phyloP scores from a whole-genome alignment of 2,797 vertebrate species.

The Pangasius djambal region DNA sequence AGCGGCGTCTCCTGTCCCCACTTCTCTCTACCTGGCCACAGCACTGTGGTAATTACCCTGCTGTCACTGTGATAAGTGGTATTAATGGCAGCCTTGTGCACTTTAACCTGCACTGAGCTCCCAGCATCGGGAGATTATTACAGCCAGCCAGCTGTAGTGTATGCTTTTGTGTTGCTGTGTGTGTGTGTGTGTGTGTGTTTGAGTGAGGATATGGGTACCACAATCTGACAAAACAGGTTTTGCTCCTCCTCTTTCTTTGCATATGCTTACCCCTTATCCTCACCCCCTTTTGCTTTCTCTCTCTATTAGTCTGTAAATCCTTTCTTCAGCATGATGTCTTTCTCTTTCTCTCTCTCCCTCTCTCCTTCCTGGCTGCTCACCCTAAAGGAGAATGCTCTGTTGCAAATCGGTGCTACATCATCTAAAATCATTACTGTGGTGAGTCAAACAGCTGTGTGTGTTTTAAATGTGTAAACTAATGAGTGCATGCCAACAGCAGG shows the following conservation, averaged over 20 bases:
- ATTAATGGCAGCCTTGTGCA: conserved; percentile 90
- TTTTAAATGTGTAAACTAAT: conserved; percentile 80
- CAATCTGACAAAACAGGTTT: conserved; percentile 10
- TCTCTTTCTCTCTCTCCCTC: conserved; percentile 15
- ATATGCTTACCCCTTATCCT: not conserved
- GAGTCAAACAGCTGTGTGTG: conserved; percentile 79
- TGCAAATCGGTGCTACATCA: conserved; percentile 55
- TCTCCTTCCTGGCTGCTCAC: conserved; percentile 2
- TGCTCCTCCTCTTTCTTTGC: conserved; percentile 49
- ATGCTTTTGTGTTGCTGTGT: conserved; percentile 23
- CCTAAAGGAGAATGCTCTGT: conserved; percentile 51
- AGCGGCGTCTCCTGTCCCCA: conserved; percentile 72
- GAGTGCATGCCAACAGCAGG: conserved; percentile 71
- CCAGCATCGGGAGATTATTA: conserved; percentile 86
- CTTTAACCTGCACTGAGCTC: conserved; percentile 82
- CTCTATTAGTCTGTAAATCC: not conserved
- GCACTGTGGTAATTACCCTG: conserved; percentile 86
- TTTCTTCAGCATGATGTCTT: not conserved
- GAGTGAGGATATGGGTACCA: conserved; percentile 1
- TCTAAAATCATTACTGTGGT: conserved; percentile 55
- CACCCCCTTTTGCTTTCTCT: not conserved
- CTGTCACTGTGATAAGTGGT: conserved; percentile 92
- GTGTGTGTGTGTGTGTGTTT: not conserved
- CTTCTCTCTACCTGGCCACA: conserved; percentile 80
- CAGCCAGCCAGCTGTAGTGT: conserved; percentile 76